phyloP scores from a whole-genome alignment of 2,797 vertebrate genomes.

The Alectoris magna region DNA sequence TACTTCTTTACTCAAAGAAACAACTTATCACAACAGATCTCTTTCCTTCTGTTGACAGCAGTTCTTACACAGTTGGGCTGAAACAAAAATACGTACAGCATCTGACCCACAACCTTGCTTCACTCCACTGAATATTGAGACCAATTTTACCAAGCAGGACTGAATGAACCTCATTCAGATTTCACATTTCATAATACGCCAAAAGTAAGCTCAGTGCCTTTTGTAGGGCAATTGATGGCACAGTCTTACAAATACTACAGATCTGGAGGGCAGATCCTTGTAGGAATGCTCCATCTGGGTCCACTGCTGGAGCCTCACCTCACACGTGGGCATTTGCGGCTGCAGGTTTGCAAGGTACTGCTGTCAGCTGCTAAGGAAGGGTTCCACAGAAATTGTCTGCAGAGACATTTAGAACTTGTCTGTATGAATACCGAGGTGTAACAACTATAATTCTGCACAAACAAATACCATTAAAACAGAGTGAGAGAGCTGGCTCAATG shows the following conservation, averaged over 20 bases:
- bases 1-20: background rate
- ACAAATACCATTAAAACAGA: background rate
- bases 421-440: rapidly evolving
- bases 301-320: background rate
- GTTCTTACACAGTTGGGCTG: background rate
- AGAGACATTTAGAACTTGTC: background rate
- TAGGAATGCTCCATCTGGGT: background rate
- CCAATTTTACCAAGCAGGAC: background rate
- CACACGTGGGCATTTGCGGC: background rate
- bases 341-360: background rate
- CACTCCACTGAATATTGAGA: background rate
- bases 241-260: background rate
- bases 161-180: background rate
- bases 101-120: background rate
- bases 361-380: background rate
- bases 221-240: background rate
- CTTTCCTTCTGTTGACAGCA: background rate
- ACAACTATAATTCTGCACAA: background rate
- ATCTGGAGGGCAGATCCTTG: background rate
- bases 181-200: background rate
- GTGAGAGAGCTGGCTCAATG: background rate
- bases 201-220: background rate
- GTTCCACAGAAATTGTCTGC: background rate
- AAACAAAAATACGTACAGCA: background rate
- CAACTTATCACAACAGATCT: background rate